Percentiles rank a stretch among this genome's conserved stretches.
These are phyloP conservation scores for Aptenodytes forsteri DNA, from an alignment of 2,113 vertebrate genomes.

Conservation along the genomic window DNA sequence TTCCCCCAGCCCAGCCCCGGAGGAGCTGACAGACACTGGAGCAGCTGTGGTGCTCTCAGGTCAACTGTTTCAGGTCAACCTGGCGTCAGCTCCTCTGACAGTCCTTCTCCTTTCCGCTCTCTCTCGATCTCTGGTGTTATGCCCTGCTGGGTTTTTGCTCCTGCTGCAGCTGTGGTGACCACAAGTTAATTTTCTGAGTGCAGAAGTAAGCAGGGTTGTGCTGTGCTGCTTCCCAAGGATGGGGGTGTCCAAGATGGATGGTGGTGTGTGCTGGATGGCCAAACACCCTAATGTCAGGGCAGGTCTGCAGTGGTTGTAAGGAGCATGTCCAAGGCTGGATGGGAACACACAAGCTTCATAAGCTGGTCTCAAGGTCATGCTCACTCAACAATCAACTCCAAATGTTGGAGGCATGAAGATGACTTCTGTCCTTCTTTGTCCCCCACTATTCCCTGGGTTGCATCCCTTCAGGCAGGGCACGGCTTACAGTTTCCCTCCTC, in stretches of 20 bases:
- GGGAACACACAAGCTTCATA: rapidly evolving
- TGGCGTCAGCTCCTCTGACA: neutral
- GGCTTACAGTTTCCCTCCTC: neutral
- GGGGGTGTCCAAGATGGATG: rapidly evolving
- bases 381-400: neutral
- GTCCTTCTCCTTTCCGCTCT: neutral
- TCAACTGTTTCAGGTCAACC: neutral
- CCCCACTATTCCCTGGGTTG: neutral
- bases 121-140: neutral
- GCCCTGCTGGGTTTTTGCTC: neutral
- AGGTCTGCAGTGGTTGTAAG: neutral
- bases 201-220: neutral
- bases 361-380: neutral
- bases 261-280: neutral
- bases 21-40: neutral
- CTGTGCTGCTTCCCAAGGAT: neutral
- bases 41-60: neutral
- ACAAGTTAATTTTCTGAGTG: neutral
- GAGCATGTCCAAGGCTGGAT: neutral
- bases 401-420: neutral
- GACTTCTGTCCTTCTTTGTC: neutral
- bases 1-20: neutral
- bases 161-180: neutral
- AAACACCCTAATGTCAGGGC: neutral
- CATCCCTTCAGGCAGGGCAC: neutral